These are phyloP conservation scores for Acronicta alni DNA, from an alignment of 2,888 invertebrate species.

Conservation along the genomic window DNA sequence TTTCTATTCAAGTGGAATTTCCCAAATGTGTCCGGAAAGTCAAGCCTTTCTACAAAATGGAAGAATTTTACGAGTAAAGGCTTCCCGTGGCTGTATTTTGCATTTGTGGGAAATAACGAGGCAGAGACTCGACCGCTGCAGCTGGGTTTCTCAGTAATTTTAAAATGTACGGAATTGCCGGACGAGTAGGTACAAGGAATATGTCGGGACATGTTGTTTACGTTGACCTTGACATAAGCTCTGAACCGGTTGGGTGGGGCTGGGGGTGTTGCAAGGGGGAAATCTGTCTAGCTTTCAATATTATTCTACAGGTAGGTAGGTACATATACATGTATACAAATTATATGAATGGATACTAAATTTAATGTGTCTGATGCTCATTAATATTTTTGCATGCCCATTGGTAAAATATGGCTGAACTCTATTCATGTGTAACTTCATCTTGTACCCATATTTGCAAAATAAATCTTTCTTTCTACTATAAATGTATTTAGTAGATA, in stretches of 20 bases:
- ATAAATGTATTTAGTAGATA: no score
- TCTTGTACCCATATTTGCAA: no score
- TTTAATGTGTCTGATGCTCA: no score
- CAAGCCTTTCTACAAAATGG: conserved; percentile 11
- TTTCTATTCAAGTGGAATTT: conserved; percentile 25
- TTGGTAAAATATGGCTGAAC: no score
- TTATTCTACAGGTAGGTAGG: no score
- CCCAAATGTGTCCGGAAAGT: conserved; percentile 21
- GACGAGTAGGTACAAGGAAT: background rate
- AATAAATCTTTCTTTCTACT: no score
- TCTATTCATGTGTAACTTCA: no score
- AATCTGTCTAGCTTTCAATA: background rate
- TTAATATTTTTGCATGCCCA: no score
- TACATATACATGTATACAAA: no score
- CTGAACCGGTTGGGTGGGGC: background rate
- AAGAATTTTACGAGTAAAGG: conserved; percentile 19
- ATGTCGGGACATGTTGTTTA: background rate
- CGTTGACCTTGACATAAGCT: conserved; percentile 11
- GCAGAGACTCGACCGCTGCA: background rate
- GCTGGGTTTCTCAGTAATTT: conserved; percentile 1
- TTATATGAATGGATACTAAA: no score
- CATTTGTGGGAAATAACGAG: conserved; percentile 1
- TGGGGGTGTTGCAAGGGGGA: background rate
- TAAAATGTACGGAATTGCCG: conserved; percentile 2
- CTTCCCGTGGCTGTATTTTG: conserved; percentile 3